Percentiles rank a stretch among this genome's conserved stretches.
Evolutionary conservation across 2,113 vertebrate genomes (phyloP).

Genomic region (Apus apus): DNA sequence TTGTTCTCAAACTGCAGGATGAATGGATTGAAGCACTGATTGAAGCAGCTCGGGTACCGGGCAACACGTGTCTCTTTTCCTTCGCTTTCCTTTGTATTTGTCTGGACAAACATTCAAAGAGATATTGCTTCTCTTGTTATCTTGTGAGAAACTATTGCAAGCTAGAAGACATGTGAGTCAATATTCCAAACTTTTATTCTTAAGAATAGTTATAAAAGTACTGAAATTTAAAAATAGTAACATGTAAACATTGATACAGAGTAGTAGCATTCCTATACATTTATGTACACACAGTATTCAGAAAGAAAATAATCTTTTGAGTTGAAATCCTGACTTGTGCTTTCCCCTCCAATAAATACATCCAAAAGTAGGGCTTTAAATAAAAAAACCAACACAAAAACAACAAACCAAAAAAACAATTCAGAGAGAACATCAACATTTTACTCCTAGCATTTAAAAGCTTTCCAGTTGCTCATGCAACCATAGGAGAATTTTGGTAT

Average conservation of each 20-base stretch:
- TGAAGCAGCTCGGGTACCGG: slow-evolving; percentile 45
- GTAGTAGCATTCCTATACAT: slow-evolving; percentile 79
- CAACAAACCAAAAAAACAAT: neutral
- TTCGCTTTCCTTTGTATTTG: slow-evolving; percentile 43
- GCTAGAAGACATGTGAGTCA: slow-evolving; percentile 78
- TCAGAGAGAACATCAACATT: slow-evolving; percentile 59
- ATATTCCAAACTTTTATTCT: slow-evolving; percentile 84
- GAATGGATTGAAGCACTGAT: slow-evolving; percentile 10
- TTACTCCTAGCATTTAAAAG: slow-evolving; percentile 70
- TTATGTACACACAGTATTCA: slow-evolving; percentile 75
- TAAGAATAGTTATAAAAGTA: slow-evolving; percentile 94
- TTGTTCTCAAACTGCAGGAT: slow-evolving; percentile 16
- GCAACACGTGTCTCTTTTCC: neutral
- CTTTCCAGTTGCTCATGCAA: slow-evolving; percentile 76
- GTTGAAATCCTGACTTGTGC: slow-evolving; percentile 80
- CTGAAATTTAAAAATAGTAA: slow-evolving; percentile 90
- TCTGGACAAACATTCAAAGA: slow-evolving; percentile 81
- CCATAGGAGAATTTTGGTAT: slow-evolving; percentile 80
- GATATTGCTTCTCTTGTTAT: slow-evolving; percentile 81
- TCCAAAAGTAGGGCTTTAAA: slow-evolving; percentile 60
- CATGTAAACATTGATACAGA: slow-evolving; percentile 93
- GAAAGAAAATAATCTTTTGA: slow-evolving; percentile 68
- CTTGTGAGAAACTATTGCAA: slow-evolving; percentile 82
- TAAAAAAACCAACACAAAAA: neutral
- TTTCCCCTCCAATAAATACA: slow-evolving; percentile 67